Evolutionary conservation across 2,888 invertebrate genomes (phyloP).

Genomic region (Drosophila niveifrons): DNA sequence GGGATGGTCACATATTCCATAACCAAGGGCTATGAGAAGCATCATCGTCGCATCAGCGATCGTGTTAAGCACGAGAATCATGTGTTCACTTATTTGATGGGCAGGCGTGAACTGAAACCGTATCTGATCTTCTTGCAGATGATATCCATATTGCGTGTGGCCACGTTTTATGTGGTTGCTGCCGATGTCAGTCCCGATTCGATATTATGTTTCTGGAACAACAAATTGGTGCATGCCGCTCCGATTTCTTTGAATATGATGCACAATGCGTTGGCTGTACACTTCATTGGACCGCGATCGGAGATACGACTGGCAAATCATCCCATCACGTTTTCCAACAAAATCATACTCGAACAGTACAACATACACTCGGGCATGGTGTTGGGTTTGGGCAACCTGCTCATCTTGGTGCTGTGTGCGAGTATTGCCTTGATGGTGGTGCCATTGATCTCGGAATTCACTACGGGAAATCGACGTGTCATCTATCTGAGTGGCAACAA

Average conservation of each 20-base stretch:
- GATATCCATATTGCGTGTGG: neutral
- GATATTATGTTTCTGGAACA: conserved; percentile 25
- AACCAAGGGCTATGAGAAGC: neutral
- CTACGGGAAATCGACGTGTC: neutral
- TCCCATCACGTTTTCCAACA: conserved; percentile 4
- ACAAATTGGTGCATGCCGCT: conserved; percentile 14
- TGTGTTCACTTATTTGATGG: neutral
- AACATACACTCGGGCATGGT: conserved; percentile 1
- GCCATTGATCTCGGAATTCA: conserved; percentile 14
- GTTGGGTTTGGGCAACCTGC: conserved; percentile 5
- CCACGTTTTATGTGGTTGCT: conserved; percentile 19
- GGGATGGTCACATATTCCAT: neutral
- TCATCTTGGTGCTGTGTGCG: neutral
- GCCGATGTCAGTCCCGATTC: neutral
- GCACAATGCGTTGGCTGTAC: conserved; percentile 27
- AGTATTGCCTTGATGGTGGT: conserved; percentile 2
- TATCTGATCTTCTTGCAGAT: conserved; percentile 11
- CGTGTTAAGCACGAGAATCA: neutral
- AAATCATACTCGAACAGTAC: neutral
- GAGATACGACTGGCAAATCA: conserved; percentile 14
- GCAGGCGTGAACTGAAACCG: conserved; percentile 17
- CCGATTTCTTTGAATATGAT: conserved; percentile 31
- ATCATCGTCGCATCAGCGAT: neutral
- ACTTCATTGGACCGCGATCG: neutral
- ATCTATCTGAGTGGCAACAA: conserved; percentile 3